These are phyloP conservation scores for Cisticola juncidis DNA, from an alignment of 2,113 vertebrate species.

Conservation along the genomic window DNA sequence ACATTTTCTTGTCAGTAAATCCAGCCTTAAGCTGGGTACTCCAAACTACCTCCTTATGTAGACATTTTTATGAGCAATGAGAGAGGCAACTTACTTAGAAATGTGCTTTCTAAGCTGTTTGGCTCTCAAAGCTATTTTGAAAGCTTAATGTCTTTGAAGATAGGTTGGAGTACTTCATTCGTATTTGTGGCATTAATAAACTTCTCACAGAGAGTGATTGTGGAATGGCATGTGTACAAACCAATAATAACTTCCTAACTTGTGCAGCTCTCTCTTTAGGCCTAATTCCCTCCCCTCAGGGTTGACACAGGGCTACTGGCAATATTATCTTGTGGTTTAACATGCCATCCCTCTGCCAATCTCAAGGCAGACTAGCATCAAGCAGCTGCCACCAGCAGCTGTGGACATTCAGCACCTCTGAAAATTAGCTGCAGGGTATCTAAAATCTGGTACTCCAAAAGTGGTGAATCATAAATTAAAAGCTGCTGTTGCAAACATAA, in stretches of 20 bases:
- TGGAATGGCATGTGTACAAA: background rate
- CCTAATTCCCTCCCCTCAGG: background rate
- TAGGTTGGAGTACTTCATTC: background rate
- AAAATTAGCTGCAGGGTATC: conserved; percentile 21
- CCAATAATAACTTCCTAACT: background rate
- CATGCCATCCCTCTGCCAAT: background rate
- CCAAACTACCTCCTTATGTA: background rate
- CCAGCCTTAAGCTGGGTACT: background rate
- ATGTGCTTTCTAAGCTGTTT: conserved; percentile 10
- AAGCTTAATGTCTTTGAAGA: conserved; percentile 20
- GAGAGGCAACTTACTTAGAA: background rate
- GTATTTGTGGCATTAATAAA: conserved; percentile 8
- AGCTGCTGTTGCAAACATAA: background rate
- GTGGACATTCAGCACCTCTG: conserved; percentile 11
- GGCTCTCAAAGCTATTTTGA: background rate
- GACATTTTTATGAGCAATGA: background rate
- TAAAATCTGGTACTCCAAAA: background rate
- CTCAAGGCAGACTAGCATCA: background rate
- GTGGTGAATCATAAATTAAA: conserved; percentile 8
- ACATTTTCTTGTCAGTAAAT: conserved; percentile 1
- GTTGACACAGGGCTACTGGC: background rate
- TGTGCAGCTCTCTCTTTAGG: background rate
- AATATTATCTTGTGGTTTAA: background rate
- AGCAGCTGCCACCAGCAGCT: conserved; percentile 7
- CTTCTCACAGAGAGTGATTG: background rate